Conservation (phyloP, 2,113 vertebrate species). For the Crypturellus undulatus region DNA sequence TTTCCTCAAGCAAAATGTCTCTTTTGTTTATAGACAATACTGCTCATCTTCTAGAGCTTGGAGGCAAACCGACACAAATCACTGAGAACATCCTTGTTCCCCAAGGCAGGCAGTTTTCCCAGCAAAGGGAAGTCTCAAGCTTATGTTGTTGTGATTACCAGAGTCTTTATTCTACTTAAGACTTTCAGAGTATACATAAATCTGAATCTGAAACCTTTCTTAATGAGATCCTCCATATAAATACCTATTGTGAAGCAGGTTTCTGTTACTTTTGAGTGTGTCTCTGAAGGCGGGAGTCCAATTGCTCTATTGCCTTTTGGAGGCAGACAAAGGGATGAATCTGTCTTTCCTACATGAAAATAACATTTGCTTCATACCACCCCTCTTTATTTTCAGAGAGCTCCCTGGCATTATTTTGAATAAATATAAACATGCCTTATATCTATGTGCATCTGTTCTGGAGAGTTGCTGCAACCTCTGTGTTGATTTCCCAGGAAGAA, state of each 20-base stretch:
- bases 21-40: background rate
- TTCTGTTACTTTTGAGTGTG: background rate
- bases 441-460: background rate
- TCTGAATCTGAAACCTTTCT: background rate
- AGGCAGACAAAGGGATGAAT: no score
- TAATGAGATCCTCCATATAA: background rate
- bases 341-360: background rate
- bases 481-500: background rate
- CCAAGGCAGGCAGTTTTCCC: background rate
- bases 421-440: background rate
- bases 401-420: background rate
- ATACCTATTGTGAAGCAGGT: background rate
- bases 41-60: background rate
- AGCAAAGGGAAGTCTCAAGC: background rate
- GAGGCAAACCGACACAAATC: background rate
- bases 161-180: background rate
- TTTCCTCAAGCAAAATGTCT: background rate
- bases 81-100: background rate
- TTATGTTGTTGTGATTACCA: background rate
- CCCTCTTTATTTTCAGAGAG: background rate
- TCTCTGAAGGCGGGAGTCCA: background rate
- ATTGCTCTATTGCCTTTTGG: background rate
- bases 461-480: background rate
- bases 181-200: background rate
- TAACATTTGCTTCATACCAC: background rate